Base-by-base conservation (phyloP, 2,888 invertebrate genomes). In the Lasioglossum villosulum region DNA sequence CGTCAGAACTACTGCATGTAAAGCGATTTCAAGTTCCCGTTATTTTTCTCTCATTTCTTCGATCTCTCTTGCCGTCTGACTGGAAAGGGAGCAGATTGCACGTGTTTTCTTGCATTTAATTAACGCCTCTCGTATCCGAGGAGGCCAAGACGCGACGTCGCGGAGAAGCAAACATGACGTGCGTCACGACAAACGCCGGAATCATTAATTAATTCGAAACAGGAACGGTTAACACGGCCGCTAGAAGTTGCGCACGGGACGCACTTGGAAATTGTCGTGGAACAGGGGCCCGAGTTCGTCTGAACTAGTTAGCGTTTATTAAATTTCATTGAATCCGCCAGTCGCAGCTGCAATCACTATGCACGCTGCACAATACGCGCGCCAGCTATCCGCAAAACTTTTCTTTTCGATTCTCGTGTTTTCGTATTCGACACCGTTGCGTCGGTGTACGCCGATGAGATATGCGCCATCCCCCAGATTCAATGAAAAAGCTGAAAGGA, bases 131-230 rank as follows among this genome's bases (percentile, higher is more conserved):
- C 19, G 74, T 23, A 4, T 30, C 6, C 30, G 19, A 23, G 16
- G 0, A 39, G 34, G 19, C 37, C 10, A 68, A 68, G 70, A 70
- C 37, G n/a, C 16, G 75, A 30, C 76, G 4, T 37, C 37, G 71
- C 71, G 45, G 16, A 19, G 75, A 39, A 78, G 59, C 74, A 56
- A 75, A 59, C 66, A 42, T 37, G 48, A 59, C 39, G 37, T 14
- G 59, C 23, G 71, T 39, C 70, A 42, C 71, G 75, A 75, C 75
- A 72, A 78, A 80, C 73, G 52, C n/a, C 10, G 75, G 82, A 82
- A 81, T 83, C 88, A 82, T 88, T 86, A 86, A 88, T 88, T 88
- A 83, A 88, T 86, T 81, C 78, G 56, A 27, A 68, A 73, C 63
- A 77, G 70, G 79, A 77, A 83, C 72, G 48, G 52, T 14, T 56